Percentiles rank a stretch among this genome's conserved stretches.
Conservation (phyloP, 2,888 invertebrate species). For the Drosophila phalerata region DNA sequence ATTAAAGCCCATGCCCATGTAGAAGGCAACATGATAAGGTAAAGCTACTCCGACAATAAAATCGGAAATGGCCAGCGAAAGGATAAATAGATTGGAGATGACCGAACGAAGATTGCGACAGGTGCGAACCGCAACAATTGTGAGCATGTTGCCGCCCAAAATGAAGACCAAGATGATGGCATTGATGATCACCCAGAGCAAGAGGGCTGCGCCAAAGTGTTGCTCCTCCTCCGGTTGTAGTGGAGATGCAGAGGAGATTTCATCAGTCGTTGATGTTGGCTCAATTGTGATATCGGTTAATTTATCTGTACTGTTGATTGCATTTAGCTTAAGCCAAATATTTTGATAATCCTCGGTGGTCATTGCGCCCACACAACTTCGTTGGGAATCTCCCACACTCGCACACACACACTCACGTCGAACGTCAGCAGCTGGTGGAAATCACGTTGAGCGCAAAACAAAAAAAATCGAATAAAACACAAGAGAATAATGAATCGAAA, state of each 20-base stretch:
- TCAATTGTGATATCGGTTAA: constrained; percentile 6
- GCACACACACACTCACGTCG: constrained; percentile 7
- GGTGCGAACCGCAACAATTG: constrained; percentile 90
- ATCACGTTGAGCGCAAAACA: constrained; percentile 18
- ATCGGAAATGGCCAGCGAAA: constrained; percentile 92
- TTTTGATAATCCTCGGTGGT: constrained; percentile 31
- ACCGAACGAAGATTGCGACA: constrained; percentile 90
- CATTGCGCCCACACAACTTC: constrained; percentile 33
- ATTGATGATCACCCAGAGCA: constrained; percentile 89
- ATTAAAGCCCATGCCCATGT: constrained; percentile 87
- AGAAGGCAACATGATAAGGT: constrained; percentile 92
- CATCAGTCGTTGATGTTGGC: constrained; percentile 1
- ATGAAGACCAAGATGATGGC: constrained; percentile 89
- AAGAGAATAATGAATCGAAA: constrained; percentile 1
- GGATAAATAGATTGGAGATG: constrained; percentile 92
- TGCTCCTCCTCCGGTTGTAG: background rate
- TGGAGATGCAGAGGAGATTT: background rate
- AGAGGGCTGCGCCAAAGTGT: constrained; percentile 51
- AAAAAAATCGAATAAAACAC: background rate
- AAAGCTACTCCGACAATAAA: constrained; percentile 91
- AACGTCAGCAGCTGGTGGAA: constrained; percentile 29
- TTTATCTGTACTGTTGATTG: constrained; percentile 5
- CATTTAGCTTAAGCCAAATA: constrained; percentile 22
- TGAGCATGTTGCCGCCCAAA: constrained; percentile 91
- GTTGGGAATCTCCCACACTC: constrained; percentile 50